phyloP scores from a whole-genome alignment of 1,140 invertebrate genomes.

The Fopius arisanus region DNA sequence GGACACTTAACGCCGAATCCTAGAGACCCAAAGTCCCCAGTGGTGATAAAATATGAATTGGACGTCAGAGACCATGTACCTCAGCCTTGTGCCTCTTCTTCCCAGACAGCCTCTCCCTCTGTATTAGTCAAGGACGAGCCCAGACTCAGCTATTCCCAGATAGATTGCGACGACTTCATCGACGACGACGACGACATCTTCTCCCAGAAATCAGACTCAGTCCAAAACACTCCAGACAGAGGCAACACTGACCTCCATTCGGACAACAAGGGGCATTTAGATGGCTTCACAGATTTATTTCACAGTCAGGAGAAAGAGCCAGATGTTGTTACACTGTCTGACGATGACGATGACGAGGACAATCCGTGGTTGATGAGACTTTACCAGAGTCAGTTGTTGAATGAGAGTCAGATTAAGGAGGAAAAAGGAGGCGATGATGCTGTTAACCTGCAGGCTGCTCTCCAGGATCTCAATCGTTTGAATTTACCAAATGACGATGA shows the following conservation, averaged over 20 bases:
- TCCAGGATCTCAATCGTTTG: not conserved
- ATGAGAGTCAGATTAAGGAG: conserved; percentile 2
- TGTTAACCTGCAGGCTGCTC: not conserved
- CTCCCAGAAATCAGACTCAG: not conserved
- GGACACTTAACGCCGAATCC: not conserved
- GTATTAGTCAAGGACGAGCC: not conserved
- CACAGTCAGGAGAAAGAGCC: conserved; percentile 14
- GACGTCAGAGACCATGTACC: not conserved
- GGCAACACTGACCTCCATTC: not conserved
- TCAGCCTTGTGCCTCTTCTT: not conserved
- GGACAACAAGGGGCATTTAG: not conserved
- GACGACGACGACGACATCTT: not conserved
- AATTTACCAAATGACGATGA: not conserved
- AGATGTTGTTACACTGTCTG: conserved; percentile 7
- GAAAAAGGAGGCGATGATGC: not conserved
- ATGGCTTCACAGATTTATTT: conserved; percentile 1
- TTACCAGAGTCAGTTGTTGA: not conserved
- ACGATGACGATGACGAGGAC: conserved; percentile 21
- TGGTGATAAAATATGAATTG: not conserved
- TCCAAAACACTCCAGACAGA: not conserved
- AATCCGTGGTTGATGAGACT: not conserved
- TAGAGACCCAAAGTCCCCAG: not conserved
- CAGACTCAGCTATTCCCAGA: not conserved
- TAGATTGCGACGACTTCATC: not conserved
- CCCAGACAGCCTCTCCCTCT: not conserved